These are phyloP conservation scores for Urosaurus nigricauda DNA, from an alignment of 2,797 vertebrate genomes.

Conservation along the genomic window DNA sequence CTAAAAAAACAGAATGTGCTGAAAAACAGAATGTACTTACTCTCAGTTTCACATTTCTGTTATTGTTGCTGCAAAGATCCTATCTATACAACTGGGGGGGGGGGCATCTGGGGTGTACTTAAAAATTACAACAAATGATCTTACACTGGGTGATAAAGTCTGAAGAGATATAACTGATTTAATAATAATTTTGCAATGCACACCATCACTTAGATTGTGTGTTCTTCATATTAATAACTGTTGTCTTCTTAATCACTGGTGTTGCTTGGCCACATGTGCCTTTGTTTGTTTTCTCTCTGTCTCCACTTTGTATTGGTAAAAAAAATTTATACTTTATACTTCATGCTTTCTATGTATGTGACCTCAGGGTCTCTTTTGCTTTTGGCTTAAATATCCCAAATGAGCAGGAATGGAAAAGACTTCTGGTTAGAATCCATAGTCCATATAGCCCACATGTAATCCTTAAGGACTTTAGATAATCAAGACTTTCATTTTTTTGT, in stretches of 20 bases:
- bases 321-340: no score
- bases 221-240: no score
- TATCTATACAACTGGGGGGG: conserved; percentile 20
- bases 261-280: no score
- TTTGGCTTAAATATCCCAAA: background rate
- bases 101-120: conserved; percentile 29
- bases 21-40: conserved; percentile 29
- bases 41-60: background rate
- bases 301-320: no score
- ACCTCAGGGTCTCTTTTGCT: background rate
- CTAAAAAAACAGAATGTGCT: no score
- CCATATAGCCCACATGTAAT: background rate
- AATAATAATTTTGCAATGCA: conserved; percentile 52
- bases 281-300: background rate
- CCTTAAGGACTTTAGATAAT: background rate
- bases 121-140: conserved; percentile 33
- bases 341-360: background rate
- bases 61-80: background rate
- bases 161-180: conserved; percentile 8
- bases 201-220: no score
- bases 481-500: no score
- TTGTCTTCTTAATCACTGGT: no score
- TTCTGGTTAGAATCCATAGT: background rate
- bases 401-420: background rate
- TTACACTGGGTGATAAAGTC: conserved; percentile 35